Evolutionary conservation across 2,113 vertebrate species (phyloP).

Genomic region (Tilapia sparmanii): DNA sequence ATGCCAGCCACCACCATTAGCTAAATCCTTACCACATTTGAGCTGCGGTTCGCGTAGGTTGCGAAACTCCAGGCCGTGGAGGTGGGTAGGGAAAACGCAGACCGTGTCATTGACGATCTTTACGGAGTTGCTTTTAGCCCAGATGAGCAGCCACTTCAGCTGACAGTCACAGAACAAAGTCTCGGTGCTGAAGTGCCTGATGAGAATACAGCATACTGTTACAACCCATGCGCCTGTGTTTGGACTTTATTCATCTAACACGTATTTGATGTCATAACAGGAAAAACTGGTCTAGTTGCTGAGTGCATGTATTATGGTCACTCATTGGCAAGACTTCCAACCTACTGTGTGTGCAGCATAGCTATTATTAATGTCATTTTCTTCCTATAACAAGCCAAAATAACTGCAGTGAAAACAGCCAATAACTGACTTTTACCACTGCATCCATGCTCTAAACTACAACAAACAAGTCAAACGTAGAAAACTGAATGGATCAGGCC

Average conservation of each 20-base stretch:
- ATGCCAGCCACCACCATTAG: not conserved
- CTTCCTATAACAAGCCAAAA: not conserved
- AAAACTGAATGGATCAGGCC: not conserved
- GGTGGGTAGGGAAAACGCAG: slow-evolving; percentile 76
- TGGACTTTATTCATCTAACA: not conserved
- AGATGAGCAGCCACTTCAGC: slow-evolving; percentile 81
- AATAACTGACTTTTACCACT: not conserved
- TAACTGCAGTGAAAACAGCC: not conserved
- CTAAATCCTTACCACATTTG: slow-evolving; percentile 73
- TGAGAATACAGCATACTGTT: not conserved
- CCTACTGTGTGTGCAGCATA: not conserved
- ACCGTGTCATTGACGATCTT: slow-evolving; percentile 78
- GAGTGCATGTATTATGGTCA: not conserved
- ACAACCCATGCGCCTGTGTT: not conserved
- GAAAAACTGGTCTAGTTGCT: not conserved
- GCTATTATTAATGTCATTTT: not conserved
- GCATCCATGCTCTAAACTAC: not conserved
- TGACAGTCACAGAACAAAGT: slow-evolving; percentile 89
- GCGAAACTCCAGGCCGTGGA: slow-evolving; percentile 76
- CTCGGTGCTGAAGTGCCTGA: slow-evolving; percentile 81
- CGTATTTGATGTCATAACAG: not conserved
- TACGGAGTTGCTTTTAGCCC: slow-evolving; percentile 75
- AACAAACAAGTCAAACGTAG: not conserved
- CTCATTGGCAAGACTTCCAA: not conserved
- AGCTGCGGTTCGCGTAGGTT: slow-evolving; percentile 78